phyloP scores from a whole-genome alignment of 2,888 invertebrate genomes.

The Halocaridina rubra region DNA sequence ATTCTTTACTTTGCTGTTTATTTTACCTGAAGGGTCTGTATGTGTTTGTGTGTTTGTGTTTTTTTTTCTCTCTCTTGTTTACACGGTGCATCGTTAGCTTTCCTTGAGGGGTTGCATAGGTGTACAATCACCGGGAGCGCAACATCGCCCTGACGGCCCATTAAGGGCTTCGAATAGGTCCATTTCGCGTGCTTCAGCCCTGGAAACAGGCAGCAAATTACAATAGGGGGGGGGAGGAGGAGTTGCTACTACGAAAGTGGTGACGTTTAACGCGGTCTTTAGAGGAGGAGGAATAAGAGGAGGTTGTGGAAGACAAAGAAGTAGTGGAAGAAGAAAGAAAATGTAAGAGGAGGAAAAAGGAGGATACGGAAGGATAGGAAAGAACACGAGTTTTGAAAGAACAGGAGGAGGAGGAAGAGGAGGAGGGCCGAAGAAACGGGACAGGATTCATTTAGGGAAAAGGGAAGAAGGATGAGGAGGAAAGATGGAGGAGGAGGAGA shows the following conservation, averaged over 20 bases:
- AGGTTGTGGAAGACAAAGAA: not conserved
- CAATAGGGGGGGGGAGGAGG: not conserved
- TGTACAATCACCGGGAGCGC: not conserved
- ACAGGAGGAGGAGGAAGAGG: not conserved
- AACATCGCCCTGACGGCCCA: not conserved
- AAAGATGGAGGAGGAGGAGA: not conserved
- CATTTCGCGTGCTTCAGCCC: conserved; percentile 12
- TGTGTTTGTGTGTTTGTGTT: not conserved
- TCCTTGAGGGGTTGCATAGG: not conserved
- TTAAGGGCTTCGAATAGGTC: not conserved
- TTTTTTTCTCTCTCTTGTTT: not conserved
- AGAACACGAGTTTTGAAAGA: not conserved
- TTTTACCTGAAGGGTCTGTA: no score
- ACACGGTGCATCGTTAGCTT: not conserved
- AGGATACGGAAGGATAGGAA: not conserved
- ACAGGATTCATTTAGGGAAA: not conserved
- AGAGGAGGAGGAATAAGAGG: not conserved
- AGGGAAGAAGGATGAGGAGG: not conserved
- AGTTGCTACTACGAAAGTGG: no score
- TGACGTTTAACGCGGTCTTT: not conserved
- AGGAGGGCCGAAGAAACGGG: not conserved
- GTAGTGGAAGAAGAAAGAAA: not conserved
- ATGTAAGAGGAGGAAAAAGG: not conserved
- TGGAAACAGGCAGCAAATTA: conserved; percentile 37
- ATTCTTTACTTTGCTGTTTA: no score